Evolutionary conservation across 1,140 invertebrate species (phyloP), one percentile per base, ranked within the genome.

Genomic region (Wiebesia pumilae): DNA sequence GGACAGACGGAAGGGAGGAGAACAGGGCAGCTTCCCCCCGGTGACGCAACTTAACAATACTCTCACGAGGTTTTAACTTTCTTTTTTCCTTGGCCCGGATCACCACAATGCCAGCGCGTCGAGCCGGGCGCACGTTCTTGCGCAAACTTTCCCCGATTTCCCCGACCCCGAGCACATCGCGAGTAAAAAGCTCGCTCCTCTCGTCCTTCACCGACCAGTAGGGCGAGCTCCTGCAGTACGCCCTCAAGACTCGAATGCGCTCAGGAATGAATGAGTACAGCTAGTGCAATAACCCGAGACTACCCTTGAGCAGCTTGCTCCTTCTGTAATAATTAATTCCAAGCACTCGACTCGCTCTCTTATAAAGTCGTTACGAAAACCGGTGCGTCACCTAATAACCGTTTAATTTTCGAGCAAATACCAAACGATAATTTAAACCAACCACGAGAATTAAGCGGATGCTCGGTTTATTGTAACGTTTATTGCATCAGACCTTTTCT

Each of bases 41-140:
- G 40, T 87, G 85, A 87, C 85, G 85, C 75, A 87, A 87, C 85
- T 65, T 77, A 87, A 88, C 85, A 88, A 88, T 88, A 75, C 87
- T 81, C 84, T 87, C 85, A 78, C 85, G 86, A 82, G 81, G 77
- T 86, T 83, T 88, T 85, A 81, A 85, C 87, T 87, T 86, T 82
- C 87, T 77, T 86, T 84, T 81, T 84, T 86, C 83, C 47, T 81
- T 78, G 71, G 73, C 78, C 75, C 67, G 78, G 47, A 80, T 80
- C 84, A 73, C 43, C 78, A 77, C 77, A 84, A 84, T 84, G 71
- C 85, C 71, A 77, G 58, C 79, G n/a, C 62, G 62, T 38, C 80
- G 7, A 0, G 12, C 79, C 65, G 47, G 75, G 79, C n/a, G n/a
- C 84, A 47, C 69, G 67, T 81, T 77, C 79, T 81, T 73, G 69